phyloP scores from a whole-genome alignment of 2,113 vertebrate species.

The Bostrychus sinensis region DNA sequence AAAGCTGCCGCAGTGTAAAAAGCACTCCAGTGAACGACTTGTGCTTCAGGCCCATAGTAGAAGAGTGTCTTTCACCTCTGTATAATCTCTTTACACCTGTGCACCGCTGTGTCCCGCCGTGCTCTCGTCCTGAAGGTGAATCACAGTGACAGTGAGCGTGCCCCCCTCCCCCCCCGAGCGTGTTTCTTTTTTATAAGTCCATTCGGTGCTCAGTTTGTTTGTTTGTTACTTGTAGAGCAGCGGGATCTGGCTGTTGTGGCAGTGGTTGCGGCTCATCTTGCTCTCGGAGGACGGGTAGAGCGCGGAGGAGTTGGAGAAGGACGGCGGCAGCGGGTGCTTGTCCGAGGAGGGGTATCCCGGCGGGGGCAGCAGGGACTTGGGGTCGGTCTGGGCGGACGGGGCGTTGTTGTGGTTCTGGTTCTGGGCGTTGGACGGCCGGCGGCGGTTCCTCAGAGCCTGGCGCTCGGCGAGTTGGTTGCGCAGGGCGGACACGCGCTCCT shows the following conservation, averaged over 20 bases:
- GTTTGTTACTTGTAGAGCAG: slow-evolving; percentile 86
- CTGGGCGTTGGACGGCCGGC: slow-evolving; percentile 79
- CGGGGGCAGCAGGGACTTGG: slow-evolving; percentile 80
- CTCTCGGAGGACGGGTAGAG: slow-evolving; percentile 88
- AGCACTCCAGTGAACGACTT: slow-evolving; percentile 27
- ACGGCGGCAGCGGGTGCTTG: slow-evolving; percentile 79
- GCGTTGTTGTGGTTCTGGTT: slow-evolving; percentile 80
- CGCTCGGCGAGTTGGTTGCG: slow-evolving; percentile 90
- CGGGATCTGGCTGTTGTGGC: slow-evolving; percentile 91
- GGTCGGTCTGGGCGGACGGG: slow-evolving; percentile 67
- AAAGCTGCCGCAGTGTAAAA: slow-evolving; percentile 32
- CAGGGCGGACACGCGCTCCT: slow-evolving; percentile 89
- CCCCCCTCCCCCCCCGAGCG: slow-evolving; percentile 10
- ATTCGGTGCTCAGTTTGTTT: neutral
- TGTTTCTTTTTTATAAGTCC: slow-evolving; percentile 42
- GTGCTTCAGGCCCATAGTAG: slow-evolving; percentile 37
- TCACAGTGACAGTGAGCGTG: slow-evolving; percentile 64
- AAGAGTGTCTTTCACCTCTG: slow-evolving; percentile 22
- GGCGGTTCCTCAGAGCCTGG: slow-evolving; percentile 87
- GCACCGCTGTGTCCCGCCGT: no score
- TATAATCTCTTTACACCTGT: no score
- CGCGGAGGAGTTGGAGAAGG: slow-evolving; percentile 81
- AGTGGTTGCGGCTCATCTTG: slow-evolving; percentile 89
- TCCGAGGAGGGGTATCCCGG: slow-evolving; percentile 82
- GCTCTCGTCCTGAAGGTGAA: slow-evolving; percentile 34